Base-by-base conservation (phyloP, 2,888 invertebrate species). In the Amphipyra tragopoginis region DNA sequence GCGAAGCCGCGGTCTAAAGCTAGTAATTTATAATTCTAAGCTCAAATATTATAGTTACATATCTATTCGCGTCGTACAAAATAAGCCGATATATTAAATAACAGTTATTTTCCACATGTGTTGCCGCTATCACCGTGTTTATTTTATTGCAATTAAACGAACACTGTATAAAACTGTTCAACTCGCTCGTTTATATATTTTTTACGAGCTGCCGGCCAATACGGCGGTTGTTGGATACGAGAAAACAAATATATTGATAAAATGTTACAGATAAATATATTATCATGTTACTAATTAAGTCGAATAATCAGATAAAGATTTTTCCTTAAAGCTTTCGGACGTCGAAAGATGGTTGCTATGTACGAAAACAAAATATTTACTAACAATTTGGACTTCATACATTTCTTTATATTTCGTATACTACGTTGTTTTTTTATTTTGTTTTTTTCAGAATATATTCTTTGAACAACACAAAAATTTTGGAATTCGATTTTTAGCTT, bases 71-170 rank as follows among this genome's bases (percentile, higher is more conserved):
- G n/a, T 29, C 26, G 26, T 26, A 29, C 6, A 42, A 43, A 64
- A 34, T 14, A 15, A 53, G 6, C 8, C 8, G 3, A 4, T 47
- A 47, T 51, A 40, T n/a, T 14, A 40, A 66, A 53, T 39, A 68
- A 34, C 49, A 26, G 36, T 34, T 54, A 14, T 42, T 44, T 33
- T 43, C 49, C 48, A 48, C 44, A 21, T 21, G 34, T 9, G 7
- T 34, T 10, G 9, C 21, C 9, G 7, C 38, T 21, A 48, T 42
- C 21, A 10, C 15, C 29, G 7, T 62, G 56, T 58, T 40, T 42
- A 58, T 62, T 55, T 53, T 54, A 73, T 52, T 63, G 44, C 63
- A 72, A 65, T 62, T 65, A 74, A 72, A 60, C 13, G 47, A 11
- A 65, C 55, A 65, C 50, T 49, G 48, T 61, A 66, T 73, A 57